Evolutionary conservation across 1,140 invertebrate genomes (phyloP).

Genomic region (Cydia pomonella): DNA sequence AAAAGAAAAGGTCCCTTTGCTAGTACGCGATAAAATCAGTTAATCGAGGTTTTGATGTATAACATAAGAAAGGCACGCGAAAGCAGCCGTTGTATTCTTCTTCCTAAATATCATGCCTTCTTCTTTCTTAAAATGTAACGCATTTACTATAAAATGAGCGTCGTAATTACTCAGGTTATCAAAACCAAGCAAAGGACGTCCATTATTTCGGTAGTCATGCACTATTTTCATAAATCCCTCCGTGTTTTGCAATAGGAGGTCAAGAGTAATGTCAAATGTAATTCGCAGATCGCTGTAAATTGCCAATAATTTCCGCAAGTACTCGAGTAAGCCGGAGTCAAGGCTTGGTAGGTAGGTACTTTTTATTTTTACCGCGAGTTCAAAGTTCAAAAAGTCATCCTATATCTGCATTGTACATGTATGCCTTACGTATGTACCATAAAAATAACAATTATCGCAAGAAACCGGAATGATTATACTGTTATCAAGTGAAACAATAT

Average conservation of each 20-base stretch:
- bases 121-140: too few relatives aligned
- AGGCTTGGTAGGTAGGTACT: neutral
- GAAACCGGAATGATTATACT: neutral
- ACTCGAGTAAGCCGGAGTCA: constrained; percentile 15
- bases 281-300: constrained; percentile 18
- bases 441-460: neutral
- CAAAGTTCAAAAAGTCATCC: neutral
- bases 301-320: neutral
- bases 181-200: neutral
- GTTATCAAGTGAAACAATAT: neutral
- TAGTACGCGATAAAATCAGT: neutral
- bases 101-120: too few relatives aligned
- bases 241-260: constrained; percentile 15
- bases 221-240: neutral
- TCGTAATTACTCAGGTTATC: too few relatives aligned
- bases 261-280: constrained; percentile 13
- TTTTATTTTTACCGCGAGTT: neutral
- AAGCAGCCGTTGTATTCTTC: neutral
- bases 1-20: neutral
- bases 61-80: neutral
- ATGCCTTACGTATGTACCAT: neutral
- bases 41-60: neutral
- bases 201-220: neutral
- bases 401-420: neutral
- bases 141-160: too few relatives aligned